A percentile compares a stretch with the other conserved stretches of the same genome.
Evolutionary conservation across 2,113 vertebrate genomes (phyloP).

Genomic region (Calonectris borealis): DNA sequence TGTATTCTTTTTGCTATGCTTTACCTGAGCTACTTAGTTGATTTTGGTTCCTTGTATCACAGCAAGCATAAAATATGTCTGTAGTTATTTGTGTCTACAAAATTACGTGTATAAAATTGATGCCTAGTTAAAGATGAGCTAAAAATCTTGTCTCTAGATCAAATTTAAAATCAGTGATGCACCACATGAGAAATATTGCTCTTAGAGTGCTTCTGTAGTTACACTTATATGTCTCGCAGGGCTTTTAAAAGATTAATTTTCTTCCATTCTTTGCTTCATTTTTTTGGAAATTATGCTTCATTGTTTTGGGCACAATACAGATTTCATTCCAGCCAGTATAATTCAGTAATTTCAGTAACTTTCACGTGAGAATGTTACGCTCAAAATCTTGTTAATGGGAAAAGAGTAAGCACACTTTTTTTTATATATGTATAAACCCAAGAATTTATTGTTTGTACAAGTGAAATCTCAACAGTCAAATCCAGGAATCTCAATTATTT

Average conservation of each 20-base stretch:
- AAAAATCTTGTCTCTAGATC: not conserved
- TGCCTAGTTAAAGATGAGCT: not conserved
- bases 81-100: not conserved
- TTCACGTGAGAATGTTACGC: not conserved
- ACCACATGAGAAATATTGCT: not conserved
- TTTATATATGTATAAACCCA: not conserved
- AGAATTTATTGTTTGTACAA: not conserved
- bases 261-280: not conserved
- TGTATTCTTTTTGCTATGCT: not conserved
- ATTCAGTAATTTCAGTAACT: not conserved
- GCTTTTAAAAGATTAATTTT: not conserved
- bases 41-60: not conserved
- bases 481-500: not conserved
- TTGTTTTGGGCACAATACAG: not conserved
- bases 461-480: not conserved
- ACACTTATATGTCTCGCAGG: rapidly evolving
- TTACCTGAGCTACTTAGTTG: not conserved
- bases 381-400: not conserved
- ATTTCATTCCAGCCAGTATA: not conserved
- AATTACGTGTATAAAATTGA: not conserved
- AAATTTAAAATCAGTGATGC: not conserved
- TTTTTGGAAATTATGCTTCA: not conserved
- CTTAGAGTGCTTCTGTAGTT: not conserved
- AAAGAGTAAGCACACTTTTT: not conserved
- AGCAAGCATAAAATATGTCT: not conserved